Conservation (phyloP, 1,140 invertebrate genomes). For the Drosophila gunungcola region DNA sequence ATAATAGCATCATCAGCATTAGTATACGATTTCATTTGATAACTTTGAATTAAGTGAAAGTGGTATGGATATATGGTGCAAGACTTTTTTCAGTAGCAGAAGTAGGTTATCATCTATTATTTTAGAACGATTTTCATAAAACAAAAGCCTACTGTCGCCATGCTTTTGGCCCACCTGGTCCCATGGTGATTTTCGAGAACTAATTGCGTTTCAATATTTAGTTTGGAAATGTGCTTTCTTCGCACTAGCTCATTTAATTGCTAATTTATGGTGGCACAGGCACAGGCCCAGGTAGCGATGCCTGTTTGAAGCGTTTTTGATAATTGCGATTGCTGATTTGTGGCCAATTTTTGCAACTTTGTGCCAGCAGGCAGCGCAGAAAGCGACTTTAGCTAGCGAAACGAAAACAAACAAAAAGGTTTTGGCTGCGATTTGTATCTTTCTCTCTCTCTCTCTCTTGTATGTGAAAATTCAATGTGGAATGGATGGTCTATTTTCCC, state of each 20-base stretch:
- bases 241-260: conserved; percentile 79
- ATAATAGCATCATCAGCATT: too few species aligned
- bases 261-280: conserved; percentile 69
- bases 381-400: conserved; percentile 7
- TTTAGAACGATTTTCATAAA: not conserved
- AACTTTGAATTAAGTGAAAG: too few species aligned
- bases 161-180: conserved; percentile 12
- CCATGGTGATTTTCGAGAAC: conserved; percentile 43
- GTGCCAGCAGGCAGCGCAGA: conserved; percentile 46
- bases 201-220: conserved; percentile 83
- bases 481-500: conserved; percentile 48
- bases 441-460: conserved; percentile 16
- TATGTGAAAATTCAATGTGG: conserved; percentile 12
- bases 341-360: conserved; percentile 76
- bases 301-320: conserved; percentile 56
- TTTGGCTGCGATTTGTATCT: conserved; percentile 18
- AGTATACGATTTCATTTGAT: too few species aligned
- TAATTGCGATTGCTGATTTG: conserved; percentile 73
- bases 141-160: conserved; percentile 12
- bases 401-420: conserved; percentile 64
- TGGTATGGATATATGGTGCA: too few species aligned
- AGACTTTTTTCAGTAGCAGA: too few species aligned
- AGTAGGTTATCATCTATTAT: too few species aligned
- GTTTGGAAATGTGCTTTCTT: conserved; percentile 67
- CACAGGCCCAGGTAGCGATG: conserved; percentile 24